These are phyloP conservation scores for Spisula solida DNA, from an alignment of 2,888 invertebrate genomes.

Conservation along the genomic window DNA sequence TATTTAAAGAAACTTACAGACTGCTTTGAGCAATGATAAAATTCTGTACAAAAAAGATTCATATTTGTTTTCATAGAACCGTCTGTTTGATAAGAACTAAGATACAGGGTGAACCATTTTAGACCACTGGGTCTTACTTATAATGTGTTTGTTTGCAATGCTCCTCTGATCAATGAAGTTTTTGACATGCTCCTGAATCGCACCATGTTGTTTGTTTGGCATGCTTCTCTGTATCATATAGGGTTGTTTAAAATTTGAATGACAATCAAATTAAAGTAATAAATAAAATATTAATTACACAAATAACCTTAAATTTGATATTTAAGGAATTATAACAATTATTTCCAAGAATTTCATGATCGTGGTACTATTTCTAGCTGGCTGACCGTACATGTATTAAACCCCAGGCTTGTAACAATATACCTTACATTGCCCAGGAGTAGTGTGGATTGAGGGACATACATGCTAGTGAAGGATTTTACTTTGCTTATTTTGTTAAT, in stretches of 20 bases:
- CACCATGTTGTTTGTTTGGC: no score
- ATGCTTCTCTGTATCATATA: no score
- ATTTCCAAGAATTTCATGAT: no score
- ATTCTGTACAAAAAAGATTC: background rate
- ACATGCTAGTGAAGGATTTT: background rate
- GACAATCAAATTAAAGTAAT: background rate
- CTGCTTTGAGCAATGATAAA: background rate
- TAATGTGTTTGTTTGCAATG: no score
- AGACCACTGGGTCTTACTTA: background rate
- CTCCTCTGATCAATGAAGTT: no score
- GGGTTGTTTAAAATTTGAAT: no score
- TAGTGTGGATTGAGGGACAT: background rate
- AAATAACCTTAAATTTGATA: no score
- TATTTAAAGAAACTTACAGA: background rate
- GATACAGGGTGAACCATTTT: background rate
- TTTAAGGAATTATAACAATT: no score
- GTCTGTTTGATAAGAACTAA: background rate
- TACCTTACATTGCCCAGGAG: background rate
- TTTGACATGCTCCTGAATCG: no score
- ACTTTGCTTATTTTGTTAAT: slow-evolving; percentile 4
- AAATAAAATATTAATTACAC: background rate
- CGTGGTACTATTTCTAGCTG: background rate
- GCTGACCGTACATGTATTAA: background rate
- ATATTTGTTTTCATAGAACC: background rate
- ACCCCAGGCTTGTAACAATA: background rate